Evolutionary conservation across 2,113 vertebrate genomes (phyloP).

Genomic region (Cairina moschata): DNA sequence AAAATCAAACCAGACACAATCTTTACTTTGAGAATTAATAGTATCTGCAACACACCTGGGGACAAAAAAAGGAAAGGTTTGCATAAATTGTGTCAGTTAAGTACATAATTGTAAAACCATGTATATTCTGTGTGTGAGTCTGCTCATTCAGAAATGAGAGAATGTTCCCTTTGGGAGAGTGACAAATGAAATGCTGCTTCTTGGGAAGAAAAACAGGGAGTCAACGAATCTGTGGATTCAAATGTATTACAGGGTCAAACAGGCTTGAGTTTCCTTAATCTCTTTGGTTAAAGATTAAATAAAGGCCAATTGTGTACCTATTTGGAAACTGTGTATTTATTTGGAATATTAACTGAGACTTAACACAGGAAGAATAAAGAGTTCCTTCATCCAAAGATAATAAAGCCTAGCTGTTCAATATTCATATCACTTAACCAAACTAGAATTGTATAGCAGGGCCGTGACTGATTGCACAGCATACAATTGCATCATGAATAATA

Average conservation of each 20-base stretch:
- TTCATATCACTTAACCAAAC: constrained; percentile 37
- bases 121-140: not conserved
- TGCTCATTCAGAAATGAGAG: not conserved
- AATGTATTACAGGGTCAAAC: not conserved
- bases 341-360: constrained; percentile 33
- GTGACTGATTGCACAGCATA: not conserved
- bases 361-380: constrained; percentile 27
- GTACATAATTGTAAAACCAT: not conserved
- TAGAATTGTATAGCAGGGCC: not conserved
- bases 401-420: constrained; percentile 31
- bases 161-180: not conserved
- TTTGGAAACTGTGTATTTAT: constrained; percentile 19
- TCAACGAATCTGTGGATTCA: not conserved
- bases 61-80: not conserved
- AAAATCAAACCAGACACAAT: not conserved
- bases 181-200: not conserved
- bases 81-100: not conserved
- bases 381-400: constrained; percentile 2
- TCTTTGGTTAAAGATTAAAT: constrained; percentile 1
- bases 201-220: not conserved
- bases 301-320: constrained; percentile 13
- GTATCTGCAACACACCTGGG: not conserved
- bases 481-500: not conserved
- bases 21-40: not conserved
- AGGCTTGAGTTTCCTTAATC: constrained; percentile 7